Conservation (phyloP, 92 coral and sea anemone species). For the Phenganax subtilis region DNA sequence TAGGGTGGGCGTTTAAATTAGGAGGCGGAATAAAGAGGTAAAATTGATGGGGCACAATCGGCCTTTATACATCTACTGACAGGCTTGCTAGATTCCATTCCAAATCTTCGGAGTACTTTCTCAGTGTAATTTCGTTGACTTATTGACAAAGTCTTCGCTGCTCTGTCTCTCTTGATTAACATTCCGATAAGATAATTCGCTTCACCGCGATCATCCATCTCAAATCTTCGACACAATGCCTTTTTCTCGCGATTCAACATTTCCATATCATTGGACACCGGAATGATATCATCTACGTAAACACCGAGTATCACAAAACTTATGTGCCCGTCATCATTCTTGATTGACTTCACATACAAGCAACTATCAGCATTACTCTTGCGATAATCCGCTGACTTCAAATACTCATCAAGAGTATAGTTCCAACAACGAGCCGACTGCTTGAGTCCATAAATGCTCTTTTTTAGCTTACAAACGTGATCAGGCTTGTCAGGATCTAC, state of each 20-base stretch:
- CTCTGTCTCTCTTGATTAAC: constrained; percentile 54
- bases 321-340: too few species aligned
- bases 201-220: constrained; percentile 54
- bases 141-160: constrained; percentile 50
- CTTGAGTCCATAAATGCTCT: too few species aligned
- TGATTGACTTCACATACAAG: too few species aligned
- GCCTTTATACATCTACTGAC: too few species aligned
- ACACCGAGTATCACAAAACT: constrained; percentile 9
- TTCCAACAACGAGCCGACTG: constrained; percentile 22
- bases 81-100: constrained; percentile 62
- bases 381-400: too few species aligned
- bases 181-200: constrained; percentile 52
- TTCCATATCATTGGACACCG: constrained; percentile 40
- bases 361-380: too few species aligned
- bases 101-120: constrained; percentile 52
- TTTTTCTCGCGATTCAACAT: constrained; percentile 60
- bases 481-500: constrained; percentile 59
- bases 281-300: constrained; percentile 48
- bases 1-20: too few species aligned
- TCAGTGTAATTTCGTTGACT: constrained; percentile 49
- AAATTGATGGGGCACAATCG: too few species aligned
- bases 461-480: constrained; percentile 51
- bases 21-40: too few species aligned
- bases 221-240: constrained; percentile 45
- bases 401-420: constrained; percentile 22